Base-by-base conservation (phyloP, 2,113 vertebrate genomes). In the Solea solea region DNA sequence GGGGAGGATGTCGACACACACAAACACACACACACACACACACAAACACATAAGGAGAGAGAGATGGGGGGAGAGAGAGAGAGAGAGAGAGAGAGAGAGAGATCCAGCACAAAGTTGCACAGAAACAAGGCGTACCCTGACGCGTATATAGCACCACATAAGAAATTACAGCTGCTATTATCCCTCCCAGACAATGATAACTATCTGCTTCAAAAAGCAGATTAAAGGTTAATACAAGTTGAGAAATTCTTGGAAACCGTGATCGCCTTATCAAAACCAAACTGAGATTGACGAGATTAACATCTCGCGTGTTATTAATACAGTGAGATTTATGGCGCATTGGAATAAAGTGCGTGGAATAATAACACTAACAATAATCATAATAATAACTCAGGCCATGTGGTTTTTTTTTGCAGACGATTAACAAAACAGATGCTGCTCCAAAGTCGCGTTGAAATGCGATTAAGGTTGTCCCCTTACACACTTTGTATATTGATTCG, bases 401-500 rank as follows among this genome's bases (percentile, higher is more conserved):
- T 50, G 66, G 92, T 94, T 93, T 34, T 34, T 34, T 93, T 94
- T 93, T 89, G 92, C 88, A 92, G 90, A 93, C 93, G 95, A 95
- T 95, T 95, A 96, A 90, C 93, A 94, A 91, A 93, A 92, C 93
- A 95, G 93, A 92, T 94, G 92, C 94, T 93, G 92, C 77, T 92
- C 91, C 86, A 88, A 90, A 93, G 91, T 91, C 82, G 86, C 85
- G 88, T 78, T 86, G 69, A 93, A 95, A 95, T 94, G 93, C 93
- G 94, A 95, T 95, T 94, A 94, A 80, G 83, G 70, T 92, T 94
- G 93, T 94, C 91, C 91, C 21, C 83, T 74, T 91, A 93, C 94
- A 95, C 91, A 95, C 93, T 96, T 93, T 91, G 92, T 91, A 92
- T 95, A 96, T 94, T 95, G 94, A 94, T 97, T 96, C 95, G 68